Percentiles rank a stretch among this genome's conserved stretches.
Conservation (phyloP, 2,797 vertebrate genomes). For the Gadopsis marmoratus region DNA sequence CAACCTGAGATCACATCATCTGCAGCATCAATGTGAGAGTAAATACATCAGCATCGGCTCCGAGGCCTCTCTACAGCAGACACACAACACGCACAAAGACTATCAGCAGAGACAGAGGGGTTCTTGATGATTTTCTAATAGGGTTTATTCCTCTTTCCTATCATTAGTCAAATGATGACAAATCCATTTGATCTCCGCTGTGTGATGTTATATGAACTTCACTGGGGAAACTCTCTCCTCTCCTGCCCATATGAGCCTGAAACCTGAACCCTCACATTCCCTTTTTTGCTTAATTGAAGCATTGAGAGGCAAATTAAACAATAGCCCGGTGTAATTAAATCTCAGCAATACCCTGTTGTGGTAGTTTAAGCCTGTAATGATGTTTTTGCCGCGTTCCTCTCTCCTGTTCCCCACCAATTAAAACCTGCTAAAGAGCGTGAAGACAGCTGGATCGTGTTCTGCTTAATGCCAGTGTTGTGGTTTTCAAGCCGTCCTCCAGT, state of each 20-base stretch:
- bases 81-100: constrained; percentile 65
- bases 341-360: constrained; percentile 84
- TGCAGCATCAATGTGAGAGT: constrained; percentile 62
- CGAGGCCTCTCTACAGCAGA: constrained; percentile 65
- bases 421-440: constrained; percentile 82
- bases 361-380: constrained; percentile 84
- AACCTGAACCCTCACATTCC: constrained; percentile 73
- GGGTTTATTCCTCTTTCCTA: constrained; percentile 78
- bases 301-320: constrained; percentile 85
- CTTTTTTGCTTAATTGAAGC: constrained; percentile 76
- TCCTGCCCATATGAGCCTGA: constrained; percentile 73
- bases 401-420: constrained; percentile 86
- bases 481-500: constrained; percentile 77
- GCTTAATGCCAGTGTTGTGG: constrained; percentile 76
- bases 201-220: constrained; percentile 82
- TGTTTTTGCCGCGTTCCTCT: constrained; percentile 79
- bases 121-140: constrained; percentile 83
- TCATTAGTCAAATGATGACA: constrained; percentile 83
- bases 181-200: constrained; percentile 77
- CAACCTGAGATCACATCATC: constrained; percentile 75
- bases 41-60: constrained; percentile 73
- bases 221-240: constrained; percentile 72
- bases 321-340: constrained; percentile 86
- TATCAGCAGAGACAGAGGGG: constrained; percentile 66
- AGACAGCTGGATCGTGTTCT: constrained; percentile 84